Base-by-base conservation (phyloP, 2,113 vertebrate genomes). In the Leucosticte australis region DNA sequence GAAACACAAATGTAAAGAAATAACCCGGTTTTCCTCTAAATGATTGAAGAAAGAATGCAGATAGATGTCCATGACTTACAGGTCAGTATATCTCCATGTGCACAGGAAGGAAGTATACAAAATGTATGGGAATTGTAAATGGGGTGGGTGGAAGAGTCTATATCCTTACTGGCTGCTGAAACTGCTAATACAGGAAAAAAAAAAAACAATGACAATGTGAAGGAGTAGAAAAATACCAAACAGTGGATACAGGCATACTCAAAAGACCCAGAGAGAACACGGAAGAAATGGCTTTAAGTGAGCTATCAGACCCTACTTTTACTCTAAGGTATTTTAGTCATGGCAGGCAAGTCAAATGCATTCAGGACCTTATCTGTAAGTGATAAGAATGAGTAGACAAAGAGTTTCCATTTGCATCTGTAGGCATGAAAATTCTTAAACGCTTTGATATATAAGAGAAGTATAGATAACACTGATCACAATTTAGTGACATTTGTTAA, bases 1-100 rank as follows among this genome's bases (percentile, higher is more conserved):
- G 90, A 92, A 95, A 69, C 26, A 92, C 11, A 92, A 77, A 81
- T 94, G 50, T 44, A 65, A 92, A 94, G 37, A 77, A 90, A 93
- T 55, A 86, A 80, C 46, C 20, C 41, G 30, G 12, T 56, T 76
- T 63, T 70, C 41, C 35, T 77, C 13, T 57, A 83, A 94, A 33
- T 55, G 79, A 83, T 60, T 35, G 83, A 80, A 76, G 70, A 82
- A 93, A 57, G 30, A 83, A 83, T 42, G 23, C 71, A 88, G 71
- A 62, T 15, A 76, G 46, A 93, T 77, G n/a, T 39, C 42, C 35
- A 15, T 18, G 67, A 62, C 62, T 76, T 92, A 53, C 23, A 85
- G 59, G 78, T 65, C 55, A 33, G 55, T 77, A 21, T 69, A 74
- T 86, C 55, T 83, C 50, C 35, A 90, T 88, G 59, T 94, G 18